Evolutionary conservation across 2,888 invertebrate species (phyloP).

Genomic region (Lampropteryx suffumata): DNA sequence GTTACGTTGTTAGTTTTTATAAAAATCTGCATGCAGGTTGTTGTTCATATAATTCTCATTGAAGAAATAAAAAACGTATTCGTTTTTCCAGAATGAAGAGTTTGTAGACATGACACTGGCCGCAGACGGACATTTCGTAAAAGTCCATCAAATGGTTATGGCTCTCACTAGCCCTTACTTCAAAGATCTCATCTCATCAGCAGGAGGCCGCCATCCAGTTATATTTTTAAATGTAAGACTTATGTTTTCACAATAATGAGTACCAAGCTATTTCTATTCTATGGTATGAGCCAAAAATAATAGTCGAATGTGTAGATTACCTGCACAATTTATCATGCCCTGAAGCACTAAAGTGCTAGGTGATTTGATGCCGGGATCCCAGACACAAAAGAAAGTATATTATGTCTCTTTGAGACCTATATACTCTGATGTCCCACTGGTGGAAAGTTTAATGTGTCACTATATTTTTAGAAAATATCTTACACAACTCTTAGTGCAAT

Average conservation of each 20-base stretch:
- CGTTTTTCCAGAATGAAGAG: slow-evolving; percentile 64
- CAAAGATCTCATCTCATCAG: slow-evolving; percentile 66
- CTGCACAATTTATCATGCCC: too few species aligned
- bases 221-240: slow-evolving; percentile 72
- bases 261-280: too few species aligned
- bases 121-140: slow-evolving; percentile 73
- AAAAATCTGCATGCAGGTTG: too few species aligned
- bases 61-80: too few species aligned
- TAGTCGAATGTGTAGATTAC: too few species aligned
- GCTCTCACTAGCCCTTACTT: slow-evolving; percentile 75
- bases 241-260: background rate
- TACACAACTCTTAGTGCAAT: slow-evolving; percentile 58
- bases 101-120: slow-evolving; percentile 79
- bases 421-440: too few species aligned
- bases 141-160: slow-evolving; percentile 72
- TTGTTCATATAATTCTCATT: background rate
- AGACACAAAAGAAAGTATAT: too few species aligned
- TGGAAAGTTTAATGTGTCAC: background rate
- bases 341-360: too few species aligned
- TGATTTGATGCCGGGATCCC: too few species aligned
- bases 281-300: too few species aligned
- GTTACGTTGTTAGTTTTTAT: too few species aligned
- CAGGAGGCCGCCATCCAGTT: slow-evolving; percentile 68
- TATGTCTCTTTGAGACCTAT: too few species aligned
- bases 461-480: slow-evolving; percentile 58